Percentiles rank a stretch among this genome's conserved stretches.
phyloP scores from a whole-genome alignment of 2,888 invertebrate genomes.

The Cynaeus angustus region DNA sequence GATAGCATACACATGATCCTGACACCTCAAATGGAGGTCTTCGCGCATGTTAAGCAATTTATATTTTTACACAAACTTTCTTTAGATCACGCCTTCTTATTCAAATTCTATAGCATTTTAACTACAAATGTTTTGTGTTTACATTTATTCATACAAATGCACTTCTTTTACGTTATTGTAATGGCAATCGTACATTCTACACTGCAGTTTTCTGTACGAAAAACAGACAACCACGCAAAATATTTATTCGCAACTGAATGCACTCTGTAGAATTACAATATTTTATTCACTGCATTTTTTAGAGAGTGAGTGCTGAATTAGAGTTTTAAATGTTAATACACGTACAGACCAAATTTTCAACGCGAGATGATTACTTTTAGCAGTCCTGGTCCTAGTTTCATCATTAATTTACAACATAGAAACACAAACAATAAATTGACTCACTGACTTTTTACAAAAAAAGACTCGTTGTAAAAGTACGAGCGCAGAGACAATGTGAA shows the following conservation, averaged over 20 bases:
- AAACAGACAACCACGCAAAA: neutral
- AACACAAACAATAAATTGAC: too few relatives aligned
- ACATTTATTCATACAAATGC: neutral
- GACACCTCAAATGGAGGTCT: constrained; percentile 5
- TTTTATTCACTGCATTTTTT: constrained; percentile 20
- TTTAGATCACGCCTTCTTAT: too few relatives aligned
- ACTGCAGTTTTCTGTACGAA: neutral
- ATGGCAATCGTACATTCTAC: neutral
- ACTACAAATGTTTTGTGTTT: too few relatives aligned
- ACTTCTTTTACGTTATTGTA: neutral
- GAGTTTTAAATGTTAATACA: constrained; percentile 27
- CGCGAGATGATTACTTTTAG: constrained; percentile 16
- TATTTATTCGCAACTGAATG: constrained; percentile 10
- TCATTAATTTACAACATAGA: too few relatives aligned
- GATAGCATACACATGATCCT: neutral
- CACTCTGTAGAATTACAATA: constrained; percentile 20
- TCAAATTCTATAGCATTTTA: too few relatives aligned
- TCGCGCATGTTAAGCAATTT: constrained; percentile 1
- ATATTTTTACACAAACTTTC: neutral
- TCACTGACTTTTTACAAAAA: too few relatives aligned
- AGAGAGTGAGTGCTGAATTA: constrained; percentile 9
- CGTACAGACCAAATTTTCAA: constrained; percentile 19
- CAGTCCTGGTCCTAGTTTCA: too few relatives aligned
- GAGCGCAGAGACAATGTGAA: too few relatives aligned
- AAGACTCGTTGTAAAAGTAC: too few relatives aligned